Conservation (phyloP, 2,888 invertebrate species). For the Drosophila merina region DNA sequence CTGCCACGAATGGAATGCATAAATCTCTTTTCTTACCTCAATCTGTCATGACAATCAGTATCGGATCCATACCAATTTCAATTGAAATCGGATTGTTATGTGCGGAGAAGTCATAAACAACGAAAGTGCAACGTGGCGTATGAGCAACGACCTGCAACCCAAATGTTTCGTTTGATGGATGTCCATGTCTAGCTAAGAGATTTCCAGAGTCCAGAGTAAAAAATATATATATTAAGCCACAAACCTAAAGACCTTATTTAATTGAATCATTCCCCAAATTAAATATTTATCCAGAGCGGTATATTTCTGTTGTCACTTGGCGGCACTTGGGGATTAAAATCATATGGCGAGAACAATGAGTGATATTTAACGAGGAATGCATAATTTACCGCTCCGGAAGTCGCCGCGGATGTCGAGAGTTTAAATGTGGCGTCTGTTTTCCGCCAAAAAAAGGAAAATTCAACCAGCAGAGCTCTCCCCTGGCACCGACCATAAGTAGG, state of each 20-base stretch:
- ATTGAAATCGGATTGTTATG: conserved; percentile 11
- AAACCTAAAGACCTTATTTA: neutral
- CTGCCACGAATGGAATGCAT: neutral
- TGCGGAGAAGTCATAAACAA: conserved; percentile 15
- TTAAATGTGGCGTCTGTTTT: conserved; percentile 56
- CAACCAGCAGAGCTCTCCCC: neutral
- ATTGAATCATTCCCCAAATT: neutral
- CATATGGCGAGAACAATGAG: conserved; percentile 7
- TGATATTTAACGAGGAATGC: conserved; percentile 16
- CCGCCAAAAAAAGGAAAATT: conserved; percentile 19
- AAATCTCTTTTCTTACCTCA: neutral
- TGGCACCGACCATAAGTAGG: conserved; percentile 51
- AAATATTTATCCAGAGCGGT: neutral
- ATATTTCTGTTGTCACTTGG: neutral
- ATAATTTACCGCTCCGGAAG: conserved; percentile 60
- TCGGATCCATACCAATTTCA: conserved; percentile 4
- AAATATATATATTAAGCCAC: conserved; percentile 1
- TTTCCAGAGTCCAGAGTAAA: too few relatives aligned
- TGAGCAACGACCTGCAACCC: conserved; percentile 7
- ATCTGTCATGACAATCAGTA: conserved; percentile 10
- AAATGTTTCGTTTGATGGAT: conserved; percentile 2
- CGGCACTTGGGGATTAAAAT: conserved; percentile 1
- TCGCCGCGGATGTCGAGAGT: conserved; percentile 53
- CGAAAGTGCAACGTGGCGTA: conserved; percentile 17
- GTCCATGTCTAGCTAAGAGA: neutral